Base-by-base conservation (phyloP, 30 jellyfish, hydroid and myxozoan species). In the Chironex yamaguchii region DNA sequence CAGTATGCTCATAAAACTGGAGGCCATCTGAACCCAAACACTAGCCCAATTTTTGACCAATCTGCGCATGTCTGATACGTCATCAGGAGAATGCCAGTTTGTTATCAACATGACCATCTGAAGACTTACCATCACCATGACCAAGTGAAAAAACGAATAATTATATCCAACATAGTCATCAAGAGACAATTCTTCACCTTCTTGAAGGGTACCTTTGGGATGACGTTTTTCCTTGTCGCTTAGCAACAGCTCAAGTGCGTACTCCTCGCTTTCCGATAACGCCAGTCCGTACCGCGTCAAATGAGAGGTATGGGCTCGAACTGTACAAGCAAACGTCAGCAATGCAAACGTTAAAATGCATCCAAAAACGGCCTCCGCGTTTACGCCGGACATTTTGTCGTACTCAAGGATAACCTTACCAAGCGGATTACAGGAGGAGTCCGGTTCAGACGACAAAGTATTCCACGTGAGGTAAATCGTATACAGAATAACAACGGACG, bases 21-120 rank as follows among this genome's bases (percentile, higher is more conserved):
- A 94, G 17, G 99, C 99, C 99, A 94, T 94, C 54, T 94, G 99
- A 28, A 94, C 99, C 99, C 99, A 94, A 33, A 94, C 99, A 1
- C 97, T 87, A 32, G 99, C 97, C 99, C 99, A 94, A 65, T 94
- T 94, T 84, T 94, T 94, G 1, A 94, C 97, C 34, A 94, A 76
- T 81, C 92, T 79, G 71, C 69, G 79, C 92, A 94, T 78, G 54
- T 84, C 68, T 20, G 97, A 82, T 50, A 52, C 84, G 62, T 94
- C 97, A 26, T 94, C 99, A 4, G 99, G 99, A 12, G 99, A 94
- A 78, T 94, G 99, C 99, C 99, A 94, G 72, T 94, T 90, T 6
- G 99, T 94, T 2, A 94, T 52, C 3, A 94, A 77, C 99, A 94
- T 94, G 17, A 94, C 71, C 25, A 94, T 52, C 72, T 94, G 84